A percentile compares a stretch with the other conserved stretches of the same genome.
phyloP scores from a whole-genome alignment of 2,888 invertebrate genomes.

The Hesperia comma region DNA sequence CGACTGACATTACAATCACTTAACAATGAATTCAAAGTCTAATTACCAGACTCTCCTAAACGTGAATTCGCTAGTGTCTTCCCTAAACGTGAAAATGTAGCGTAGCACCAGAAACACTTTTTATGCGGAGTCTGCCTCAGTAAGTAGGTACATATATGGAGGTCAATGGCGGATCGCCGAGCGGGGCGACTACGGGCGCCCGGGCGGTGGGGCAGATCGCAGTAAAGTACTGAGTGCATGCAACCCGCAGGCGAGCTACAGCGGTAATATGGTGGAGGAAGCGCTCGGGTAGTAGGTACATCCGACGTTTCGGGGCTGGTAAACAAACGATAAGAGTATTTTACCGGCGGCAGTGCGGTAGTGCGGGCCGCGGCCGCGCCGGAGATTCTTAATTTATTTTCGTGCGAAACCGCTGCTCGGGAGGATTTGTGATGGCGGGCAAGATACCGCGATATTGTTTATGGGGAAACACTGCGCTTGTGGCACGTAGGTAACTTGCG shows the following conservation, averaged over 20 bases:
- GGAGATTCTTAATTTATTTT: slow-evolving; percentile 18
- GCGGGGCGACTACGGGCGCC: too few relatives aligned
- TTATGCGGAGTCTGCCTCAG: not conserved
- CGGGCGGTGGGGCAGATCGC: too few relatives aligned
- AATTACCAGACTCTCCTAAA: too few relatives aligned
- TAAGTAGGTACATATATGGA: not conserved
- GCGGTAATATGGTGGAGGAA: not conserved
- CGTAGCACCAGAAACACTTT: not conserved
- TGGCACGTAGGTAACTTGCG: too few relatives aligned
- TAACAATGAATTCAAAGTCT: too few relatives aligned
- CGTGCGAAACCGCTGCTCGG: slow-evolving; percentile 13
- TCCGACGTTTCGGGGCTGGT: not conserved
- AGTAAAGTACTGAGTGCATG: not conserved
- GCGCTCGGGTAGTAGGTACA: not conserved
- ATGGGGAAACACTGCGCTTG: not conserved
- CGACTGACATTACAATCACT: too few relatives aligned
- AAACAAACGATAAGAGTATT: slow-evolving; percentile 19
- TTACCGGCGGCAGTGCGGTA: not conserved
- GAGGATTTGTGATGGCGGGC: slow-evolving; percentile 12
- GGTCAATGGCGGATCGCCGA: too few relatives aligned
- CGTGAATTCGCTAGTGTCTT: too few relatives aligned
- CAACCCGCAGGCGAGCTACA: not conserved
- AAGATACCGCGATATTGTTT: slow-evolving; percentile 1
- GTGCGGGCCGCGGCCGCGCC: not conserved
- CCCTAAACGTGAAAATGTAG: too few relatives aligned